A percentile compares a stretch with the other conserved stretches of the same genome.
Evolutionary conservation across 2,113 vertebrate genomes (phyloP).

Genomic region (Typhlomys cinereus): DNA sequence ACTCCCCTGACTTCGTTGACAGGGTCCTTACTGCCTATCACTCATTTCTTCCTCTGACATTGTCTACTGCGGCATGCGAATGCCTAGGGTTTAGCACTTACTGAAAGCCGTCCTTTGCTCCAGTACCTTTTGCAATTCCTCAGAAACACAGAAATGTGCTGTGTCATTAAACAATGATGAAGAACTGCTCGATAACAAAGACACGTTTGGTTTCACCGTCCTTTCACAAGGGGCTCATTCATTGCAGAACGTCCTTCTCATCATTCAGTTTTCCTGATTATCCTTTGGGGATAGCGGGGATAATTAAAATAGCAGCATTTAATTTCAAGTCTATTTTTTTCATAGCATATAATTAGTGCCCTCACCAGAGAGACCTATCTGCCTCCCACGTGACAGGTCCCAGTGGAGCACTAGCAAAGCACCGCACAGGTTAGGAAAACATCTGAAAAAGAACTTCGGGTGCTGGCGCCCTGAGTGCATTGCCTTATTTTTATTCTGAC

Average conservation of each 20-base stretch:
- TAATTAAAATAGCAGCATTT: background rate
- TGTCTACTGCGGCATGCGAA: rapidly evolving
- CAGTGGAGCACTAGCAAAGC: background rate
- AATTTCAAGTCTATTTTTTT: background rate
- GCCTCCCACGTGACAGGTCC: background rate
- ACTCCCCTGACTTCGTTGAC: background rate
- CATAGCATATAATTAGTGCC: background rate
- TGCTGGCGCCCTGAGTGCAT: background rate
- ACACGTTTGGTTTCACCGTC: background rate
- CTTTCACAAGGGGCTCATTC: background rate
- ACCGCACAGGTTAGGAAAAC: background rate
- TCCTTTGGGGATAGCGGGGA: background rate
- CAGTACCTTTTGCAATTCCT: background rate
- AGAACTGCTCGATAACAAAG: background rate
- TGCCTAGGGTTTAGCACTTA: background rate
- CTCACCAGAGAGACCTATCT: background rate
- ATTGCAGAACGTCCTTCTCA: background rate
- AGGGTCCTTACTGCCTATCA: background rate
- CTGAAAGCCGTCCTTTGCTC: no score
- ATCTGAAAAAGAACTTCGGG: background rate
- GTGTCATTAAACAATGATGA: background rate
- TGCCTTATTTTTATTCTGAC: no score
- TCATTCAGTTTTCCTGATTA: background rate
- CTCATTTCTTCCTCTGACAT: background rate
- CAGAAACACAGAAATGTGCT: background rate